A percentile compares a stretch with the other conserved stretches of the same genome.
Conservation (phyloP, 2,113 vertebrate species). For the Podarcis muralis region DNA sequence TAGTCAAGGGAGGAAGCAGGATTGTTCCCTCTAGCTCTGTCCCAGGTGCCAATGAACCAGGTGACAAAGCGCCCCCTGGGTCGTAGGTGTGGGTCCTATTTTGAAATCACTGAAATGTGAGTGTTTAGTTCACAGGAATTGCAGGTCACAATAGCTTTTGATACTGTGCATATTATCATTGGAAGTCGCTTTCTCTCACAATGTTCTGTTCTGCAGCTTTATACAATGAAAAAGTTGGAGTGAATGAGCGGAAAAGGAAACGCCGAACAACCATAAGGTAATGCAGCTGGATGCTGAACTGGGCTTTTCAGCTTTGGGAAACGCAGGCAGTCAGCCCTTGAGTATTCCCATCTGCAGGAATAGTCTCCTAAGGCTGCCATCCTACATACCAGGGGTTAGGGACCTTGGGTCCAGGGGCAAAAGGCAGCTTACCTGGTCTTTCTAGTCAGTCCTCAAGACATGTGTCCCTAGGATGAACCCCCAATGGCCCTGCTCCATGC, state of each 20-base stretch:
- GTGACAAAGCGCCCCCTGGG: not conserved
- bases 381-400: no score
- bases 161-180: not conserved
- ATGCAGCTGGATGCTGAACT: not conserved
- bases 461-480: no score
- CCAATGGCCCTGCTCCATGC: no score
- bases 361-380: no score
- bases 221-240: slow-evolving; percentile 93
- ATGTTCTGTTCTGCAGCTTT: slow-evolving; percentile 78
- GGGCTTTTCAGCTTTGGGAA: not conserved
- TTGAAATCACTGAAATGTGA: no score
- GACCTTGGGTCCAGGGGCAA: no score
- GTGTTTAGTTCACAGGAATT: no score
- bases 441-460: no score
- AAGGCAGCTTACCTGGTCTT: no score
- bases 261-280: slow-evolving; percentile 98
- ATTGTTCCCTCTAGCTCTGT: not conserved
- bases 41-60: not conserved
- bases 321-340: no score
- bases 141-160: not conserved
- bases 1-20: not conserved
- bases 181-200: slow-evolving; percentile 18
- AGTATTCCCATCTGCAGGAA: no score
- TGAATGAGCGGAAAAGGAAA: slow-evolving; percentile 94
- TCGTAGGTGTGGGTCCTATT: no score